Conservation (phyloP, 2,888 invertebrate genomes). For the Taenaris catops region DNA sequence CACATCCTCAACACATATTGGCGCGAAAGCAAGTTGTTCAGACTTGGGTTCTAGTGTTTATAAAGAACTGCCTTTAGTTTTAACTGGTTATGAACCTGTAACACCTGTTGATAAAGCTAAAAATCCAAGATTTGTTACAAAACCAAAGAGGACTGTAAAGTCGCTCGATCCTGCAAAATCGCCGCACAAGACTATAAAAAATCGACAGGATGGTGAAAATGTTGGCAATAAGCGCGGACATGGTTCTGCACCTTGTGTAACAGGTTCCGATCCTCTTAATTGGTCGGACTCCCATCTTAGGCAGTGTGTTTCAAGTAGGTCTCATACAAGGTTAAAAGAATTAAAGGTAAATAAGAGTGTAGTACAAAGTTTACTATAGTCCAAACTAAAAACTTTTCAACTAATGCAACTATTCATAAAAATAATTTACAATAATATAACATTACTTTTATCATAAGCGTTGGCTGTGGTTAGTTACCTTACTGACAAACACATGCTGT, state of each 20-base stretch:
- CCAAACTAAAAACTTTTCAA: too few species aligned
- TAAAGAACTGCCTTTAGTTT: constrained; percentile 56
- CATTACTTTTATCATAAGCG: too few species aligned
- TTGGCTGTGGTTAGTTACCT: too few species aligned
- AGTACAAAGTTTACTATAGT: too few species aligned
- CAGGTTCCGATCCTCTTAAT: constrained; percentile 30
- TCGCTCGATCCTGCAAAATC: constrained; percentile 51
- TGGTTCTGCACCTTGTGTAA: constrained; percentile 44
- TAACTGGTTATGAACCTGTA: constrained; percentile 51
- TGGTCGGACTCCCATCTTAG: constrained; percentile 44
- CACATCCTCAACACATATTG: constrained; percentile 41
- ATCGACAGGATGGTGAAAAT: constrained; percentile 27
- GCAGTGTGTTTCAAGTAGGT: constrained; percentile 51
- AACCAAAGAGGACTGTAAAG: constrained; percentile 56
- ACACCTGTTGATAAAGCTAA: constrained; percentile 29
- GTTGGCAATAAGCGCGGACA: constrained; percentile 29
- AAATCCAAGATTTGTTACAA: constrained; percentile 43
- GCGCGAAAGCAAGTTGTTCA: constrained; percentile 58
- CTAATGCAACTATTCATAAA: too few species aligned
- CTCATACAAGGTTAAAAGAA: constrained; percentile 52
- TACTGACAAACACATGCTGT: too few species aligned
- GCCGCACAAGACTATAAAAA: constrained; percentile 34
- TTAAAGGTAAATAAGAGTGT: constrained; percentile 53
- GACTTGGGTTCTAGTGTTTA: constrained; percentile 44
- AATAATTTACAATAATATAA: too few species aligned